Percentiles rank a stretch among this genome's conserved stretches.
These are phyloP conservation scores for Pimephales promelas DNA, from an alignment of 2,113 vertebrate species.

Conservation along the genomic window DNA sequence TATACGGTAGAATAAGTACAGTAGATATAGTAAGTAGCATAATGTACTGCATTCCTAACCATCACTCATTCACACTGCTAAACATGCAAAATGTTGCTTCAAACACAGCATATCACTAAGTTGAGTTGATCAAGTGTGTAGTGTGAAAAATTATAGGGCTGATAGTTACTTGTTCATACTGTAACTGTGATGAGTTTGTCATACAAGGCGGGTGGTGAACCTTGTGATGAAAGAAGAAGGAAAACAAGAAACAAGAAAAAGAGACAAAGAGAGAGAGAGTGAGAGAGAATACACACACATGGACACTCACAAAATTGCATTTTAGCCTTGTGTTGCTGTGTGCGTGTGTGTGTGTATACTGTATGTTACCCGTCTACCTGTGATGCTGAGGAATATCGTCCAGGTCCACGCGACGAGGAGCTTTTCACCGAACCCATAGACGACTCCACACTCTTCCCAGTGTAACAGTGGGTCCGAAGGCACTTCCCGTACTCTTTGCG, in stretches of 20 bases:
- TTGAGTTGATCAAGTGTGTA: background rate
- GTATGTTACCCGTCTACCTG: slow-evolving; percentile 78
- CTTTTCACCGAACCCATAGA: slow-evolving; percentile 94
- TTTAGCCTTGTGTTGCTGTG: background rate
- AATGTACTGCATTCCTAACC: too few species aligned
- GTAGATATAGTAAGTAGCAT: too few species aligned
- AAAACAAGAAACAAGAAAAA: slow-evolving; percentile 16
- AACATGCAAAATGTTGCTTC: background rate
- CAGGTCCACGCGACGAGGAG: slow-evolving; percentile 87
- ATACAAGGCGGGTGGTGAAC: slow-evolving; percentile 58
- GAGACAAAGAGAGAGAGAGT: background rate
- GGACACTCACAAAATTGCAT: slow-evolving; percentile 19
- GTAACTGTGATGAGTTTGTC: slow-evolving; percentile 62
- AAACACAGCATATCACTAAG: background rate
- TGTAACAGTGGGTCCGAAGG: slow-evolving; percentile 93
- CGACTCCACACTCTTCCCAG: slow-evolving; percentile 93
- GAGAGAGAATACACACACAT: slow-evolving; percentile 35
- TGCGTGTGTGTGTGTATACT: slow-evolving; percentile 1
- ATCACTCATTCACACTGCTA: too few species aligned
- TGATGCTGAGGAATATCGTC: slow-evolving; percentile 91
- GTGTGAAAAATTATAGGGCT: slow-evolving; percentile 35
- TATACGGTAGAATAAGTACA: background rate
- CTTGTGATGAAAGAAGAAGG: slow-evolving; percentile 51
- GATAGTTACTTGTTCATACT: slow-evolving; percentile 61
- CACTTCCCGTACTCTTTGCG: slow-evolving; percentile 98